Percentiles rank a stretch among this genome's conserved stretches.
Conservation (phyloP, 2,113 vertebrate species). For the Lagopus leucura region DNA sequence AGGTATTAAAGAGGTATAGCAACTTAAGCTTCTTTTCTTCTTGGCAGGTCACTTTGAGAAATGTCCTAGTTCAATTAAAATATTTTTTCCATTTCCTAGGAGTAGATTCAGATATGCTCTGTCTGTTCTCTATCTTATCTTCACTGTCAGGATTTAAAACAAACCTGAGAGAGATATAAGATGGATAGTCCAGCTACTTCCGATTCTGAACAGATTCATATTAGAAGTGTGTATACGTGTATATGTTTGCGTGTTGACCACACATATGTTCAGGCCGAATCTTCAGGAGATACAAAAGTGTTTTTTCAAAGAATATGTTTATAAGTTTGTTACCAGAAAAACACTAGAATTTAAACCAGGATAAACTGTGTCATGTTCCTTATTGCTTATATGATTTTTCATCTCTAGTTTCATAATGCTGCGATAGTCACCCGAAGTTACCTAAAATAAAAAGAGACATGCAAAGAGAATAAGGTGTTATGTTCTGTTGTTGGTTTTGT, state of each 20-base stretch:
- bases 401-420: neutral
- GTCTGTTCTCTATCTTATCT: conserved; percentile 67
- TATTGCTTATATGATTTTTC: neutral
- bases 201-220: neutral
- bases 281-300: neutral
- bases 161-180: conserved; percentile 39
- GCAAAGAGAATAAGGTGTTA: neutral
- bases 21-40: conserved; percentile 65
- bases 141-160: conserved; percentile 65
- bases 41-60: conserved; percentile 68
- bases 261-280: neutral
- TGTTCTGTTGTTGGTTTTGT: neutral
- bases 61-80: conserved; percentile 69
- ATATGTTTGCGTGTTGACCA: neutral
- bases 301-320: neutral
- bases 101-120: conserved; percentile 66
- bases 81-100: conserved; percentile 68
- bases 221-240: neutral
- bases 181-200: neutral
- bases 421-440: neutral
- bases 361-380: neutral
- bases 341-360: neutral
- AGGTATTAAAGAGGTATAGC: conserved; percentile 59
- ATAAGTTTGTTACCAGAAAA: neutral
- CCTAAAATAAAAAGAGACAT: neutral